Evolutionary conservation across 1,140 invertebrate species (phyloP).

Genomic region (Sinella curviseta): DNA sequence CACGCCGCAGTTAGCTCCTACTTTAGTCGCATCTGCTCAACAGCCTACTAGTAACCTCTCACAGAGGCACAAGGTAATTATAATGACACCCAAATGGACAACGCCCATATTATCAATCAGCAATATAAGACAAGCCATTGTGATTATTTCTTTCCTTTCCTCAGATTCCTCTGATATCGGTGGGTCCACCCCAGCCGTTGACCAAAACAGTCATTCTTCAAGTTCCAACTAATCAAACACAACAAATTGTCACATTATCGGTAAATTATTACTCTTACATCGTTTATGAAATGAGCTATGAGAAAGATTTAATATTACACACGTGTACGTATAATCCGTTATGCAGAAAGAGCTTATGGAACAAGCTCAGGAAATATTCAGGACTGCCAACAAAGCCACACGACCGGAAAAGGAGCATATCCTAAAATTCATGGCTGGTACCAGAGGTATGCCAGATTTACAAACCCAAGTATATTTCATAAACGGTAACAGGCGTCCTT

Average conservation of each 20-base stretch:
- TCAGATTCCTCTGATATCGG: constrained; percentile 6
- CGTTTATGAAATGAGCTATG: too few relatives aligned
- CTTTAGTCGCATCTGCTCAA: neutral
- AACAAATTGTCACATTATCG: constrained; percentile 47
- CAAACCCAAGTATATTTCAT: constrained; percentile 31
- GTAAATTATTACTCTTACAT: constrained; percentile 36
- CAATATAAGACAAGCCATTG: neutral
- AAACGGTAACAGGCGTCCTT: neutral
- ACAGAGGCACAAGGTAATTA: constrained; percentile 21
- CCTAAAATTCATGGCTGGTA: constrained; percentile 96
- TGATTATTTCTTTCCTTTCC: neutral
- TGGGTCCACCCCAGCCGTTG: constrained; percentile 33
- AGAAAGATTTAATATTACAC: too few relatives aligned
- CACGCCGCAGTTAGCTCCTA: neutral
- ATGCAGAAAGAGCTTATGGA: constrained; percentile 89
- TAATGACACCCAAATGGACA: neutral
- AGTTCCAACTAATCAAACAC: constrained; percentile 46
- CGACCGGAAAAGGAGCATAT: constrained; percentile 95
- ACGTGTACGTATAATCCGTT: constrained; percentile 41
- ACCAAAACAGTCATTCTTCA: constrained; percentile 49
- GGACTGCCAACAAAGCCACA: constrained; percentile 91
- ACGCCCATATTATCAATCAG: neutral
- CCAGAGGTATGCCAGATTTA: constrained; percentile 81
- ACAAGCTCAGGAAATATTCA: constrained; percentile 96
- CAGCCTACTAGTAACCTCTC: constrained; percentile 14